phyloP scores from a whole-genome alignment of 1,140 invertebrate species.

The Aphaenogaster ashmeadi region DNA sequence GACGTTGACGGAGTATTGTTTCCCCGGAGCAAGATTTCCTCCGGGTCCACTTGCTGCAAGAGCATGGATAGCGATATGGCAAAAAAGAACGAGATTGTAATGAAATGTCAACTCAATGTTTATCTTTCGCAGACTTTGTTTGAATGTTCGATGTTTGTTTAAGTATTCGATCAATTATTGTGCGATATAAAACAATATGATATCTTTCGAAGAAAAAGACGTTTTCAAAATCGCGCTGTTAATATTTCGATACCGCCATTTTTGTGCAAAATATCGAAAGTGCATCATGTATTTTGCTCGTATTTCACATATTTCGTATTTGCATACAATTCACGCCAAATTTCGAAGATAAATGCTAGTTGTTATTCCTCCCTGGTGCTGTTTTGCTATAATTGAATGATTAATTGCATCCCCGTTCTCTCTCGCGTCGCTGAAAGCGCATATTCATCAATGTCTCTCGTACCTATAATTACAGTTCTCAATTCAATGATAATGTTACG shows the following conservation, averaged over 20 bases:
- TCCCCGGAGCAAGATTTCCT: conserved; percentile 65
- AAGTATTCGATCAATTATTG: conserved; percentile 31
- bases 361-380: conserved; percentile 16
- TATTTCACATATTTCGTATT: conserved; percentile 14
- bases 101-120: conserved; percentile 70
- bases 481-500: conserved; percentile 62
- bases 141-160: conserved; percentile 13
- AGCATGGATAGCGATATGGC: conserved; percentile 62
- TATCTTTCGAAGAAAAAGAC: background rate
- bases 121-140: conserved; percentile 44
- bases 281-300: background rate
- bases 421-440: conserved; percentile 33
- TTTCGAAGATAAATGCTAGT: conserved; percentile 53
- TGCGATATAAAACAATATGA: background rate
- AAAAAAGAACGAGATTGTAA: conserved; percentile 45
- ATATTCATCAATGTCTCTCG: conserved; percentile 73
- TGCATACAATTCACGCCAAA: conserved; percentile 30
- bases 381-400: conserved; percentile 59
- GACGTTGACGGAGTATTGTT: conserved; percentile 79
- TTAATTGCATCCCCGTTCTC: conserved; percentile 51
- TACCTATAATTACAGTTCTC: conserved; percentile 64
- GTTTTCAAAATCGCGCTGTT: background rate
- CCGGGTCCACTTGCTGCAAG: conserved; percentile 29
- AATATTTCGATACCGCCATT: conserved; percentile 1
- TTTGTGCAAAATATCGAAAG: background rate